These are phyloP conservation scores for Carassius carassius DNA, from an alignment of 2,113 vertebrate species.

Conservation along the genomic window DNA sequence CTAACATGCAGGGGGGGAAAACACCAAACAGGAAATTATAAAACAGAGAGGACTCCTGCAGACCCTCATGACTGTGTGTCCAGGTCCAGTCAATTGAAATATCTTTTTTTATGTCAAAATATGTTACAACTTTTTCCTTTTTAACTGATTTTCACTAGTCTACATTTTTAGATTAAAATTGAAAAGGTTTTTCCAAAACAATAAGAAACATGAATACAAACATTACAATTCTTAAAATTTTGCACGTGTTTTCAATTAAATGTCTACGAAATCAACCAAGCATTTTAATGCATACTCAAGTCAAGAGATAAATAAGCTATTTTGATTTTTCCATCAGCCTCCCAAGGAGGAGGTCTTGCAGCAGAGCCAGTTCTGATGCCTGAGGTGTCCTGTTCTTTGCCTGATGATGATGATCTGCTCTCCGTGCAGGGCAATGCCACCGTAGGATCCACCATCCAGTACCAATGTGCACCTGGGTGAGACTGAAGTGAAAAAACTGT, in stretches of 20 bases:
- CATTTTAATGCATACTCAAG: background rate
- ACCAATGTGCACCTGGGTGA: conserved; percentile 77
- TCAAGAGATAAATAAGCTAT: background rate
- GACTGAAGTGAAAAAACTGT: conserved; percentile 53
- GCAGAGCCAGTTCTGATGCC: conserved; percentile 9
- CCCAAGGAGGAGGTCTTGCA: conserved; percentile 2
- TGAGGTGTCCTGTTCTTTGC: conserved; percentile 67
- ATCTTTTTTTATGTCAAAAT: background rate
- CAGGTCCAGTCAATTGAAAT: background rate
- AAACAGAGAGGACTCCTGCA: no score
- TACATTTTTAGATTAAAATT: background rate
- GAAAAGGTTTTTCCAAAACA: background rate
- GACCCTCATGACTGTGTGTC: no score
- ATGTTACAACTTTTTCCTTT: background rate
- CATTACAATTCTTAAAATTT: background rate
- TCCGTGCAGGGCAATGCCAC: conserved; percentile 66
- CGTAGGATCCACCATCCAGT: conserved; percentile 68
- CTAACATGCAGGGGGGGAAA: no score
- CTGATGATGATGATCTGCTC: conserved; percentile 67
- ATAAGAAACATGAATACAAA: background rate
- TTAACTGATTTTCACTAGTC: background rate
- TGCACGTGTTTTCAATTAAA: background rate
- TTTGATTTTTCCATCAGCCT: conserved; percentile 25
- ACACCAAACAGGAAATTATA: no score
- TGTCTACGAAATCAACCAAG: background rate